Conservation (phyloP, 2,113 vertebrate species). For the Notothenia coriiceps region DNA sequence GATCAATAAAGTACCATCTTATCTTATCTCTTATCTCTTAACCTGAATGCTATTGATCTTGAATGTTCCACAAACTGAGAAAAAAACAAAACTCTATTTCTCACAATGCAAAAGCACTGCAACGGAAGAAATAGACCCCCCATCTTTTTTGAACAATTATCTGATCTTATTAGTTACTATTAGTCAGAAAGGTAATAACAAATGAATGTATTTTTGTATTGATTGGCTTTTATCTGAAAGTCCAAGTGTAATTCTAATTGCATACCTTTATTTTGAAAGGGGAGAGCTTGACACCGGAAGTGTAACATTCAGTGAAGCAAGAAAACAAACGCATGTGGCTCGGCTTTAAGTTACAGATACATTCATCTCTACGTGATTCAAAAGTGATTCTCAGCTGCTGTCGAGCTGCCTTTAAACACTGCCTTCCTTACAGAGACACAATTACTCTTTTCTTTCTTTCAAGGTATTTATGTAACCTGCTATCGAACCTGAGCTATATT, state of each 20-base stretch:
- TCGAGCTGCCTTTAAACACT: not conserved
- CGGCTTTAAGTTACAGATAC: not conserved
- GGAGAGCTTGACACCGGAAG: conserved; percentile 6
- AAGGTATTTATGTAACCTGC: conserved; percentile 37
- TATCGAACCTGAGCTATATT: not conserved
- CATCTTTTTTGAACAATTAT: not conserved
- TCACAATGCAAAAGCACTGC: conserved; percentile 34
- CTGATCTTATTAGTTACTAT: not conserved
- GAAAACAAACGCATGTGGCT: conserved; percentile 31
- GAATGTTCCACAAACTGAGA: conserved; percentile 29
- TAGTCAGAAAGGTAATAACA: not conserved
- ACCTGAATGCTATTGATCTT: conserved; percentile 26
- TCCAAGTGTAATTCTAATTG: too few relatives aligned
- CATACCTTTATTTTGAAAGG: conserved; percentile 40
- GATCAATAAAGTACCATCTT: too few relatives aligned
- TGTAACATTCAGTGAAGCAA: not conserved
- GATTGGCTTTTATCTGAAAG: too few relatives aligned
- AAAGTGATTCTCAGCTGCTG: not conserved
- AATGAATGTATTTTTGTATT: too few relatives aligned
- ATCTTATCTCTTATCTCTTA: too few relatives aligned
- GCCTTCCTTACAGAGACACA: not conserved
- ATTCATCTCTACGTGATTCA: not conserved
- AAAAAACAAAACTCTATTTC: conserved; percentile 22
- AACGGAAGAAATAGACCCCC: conserved; percentile 11
- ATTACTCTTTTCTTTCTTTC: not conserved